Percentiles rank a stretch among this genome's conserved stretches.
These are phyloP conservation scores for Cervus canadensis DNA, from an alignment of 2,113 vertebrate species.

Conservation along the genomic window DNA sequence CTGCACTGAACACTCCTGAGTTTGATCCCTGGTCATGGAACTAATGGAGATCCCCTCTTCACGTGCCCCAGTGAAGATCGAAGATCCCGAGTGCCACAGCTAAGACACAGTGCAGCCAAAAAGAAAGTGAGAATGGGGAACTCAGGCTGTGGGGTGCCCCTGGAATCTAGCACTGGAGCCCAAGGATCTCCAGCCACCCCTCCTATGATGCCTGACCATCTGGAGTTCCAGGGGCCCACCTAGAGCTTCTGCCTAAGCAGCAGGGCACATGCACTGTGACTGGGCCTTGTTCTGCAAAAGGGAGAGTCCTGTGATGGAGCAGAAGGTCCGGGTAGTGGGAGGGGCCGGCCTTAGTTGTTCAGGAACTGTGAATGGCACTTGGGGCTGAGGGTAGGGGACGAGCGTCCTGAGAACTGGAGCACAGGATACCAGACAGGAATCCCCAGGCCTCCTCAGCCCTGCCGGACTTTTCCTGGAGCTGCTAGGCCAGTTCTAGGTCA, in stretches of 20 bases:
- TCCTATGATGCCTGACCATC: accelerated
- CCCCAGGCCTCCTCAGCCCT: background rate
- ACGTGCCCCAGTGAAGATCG: background rate
- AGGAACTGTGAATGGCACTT: background rate
- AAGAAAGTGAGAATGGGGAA: background rate
- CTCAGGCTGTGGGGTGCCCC: accelerated
- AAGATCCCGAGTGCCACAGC: background rate
- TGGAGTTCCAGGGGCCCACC: background rate
- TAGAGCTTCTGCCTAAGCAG: background rate
- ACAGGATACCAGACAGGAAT: background rate
- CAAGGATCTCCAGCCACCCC: background rate
- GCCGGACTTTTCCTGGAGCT: background rate
- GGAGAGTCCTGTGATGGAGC: background rate
- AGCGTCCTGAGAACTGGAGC: background rate
- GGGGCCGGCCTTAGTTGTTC: background rate
- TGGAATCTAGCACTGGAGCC: background rate
- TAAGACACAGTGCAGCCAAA: background rate
- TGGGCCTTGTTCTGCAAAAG: background rate
- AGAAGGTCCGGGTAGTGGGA: background rate
- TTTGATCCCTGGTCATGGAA: background rate
- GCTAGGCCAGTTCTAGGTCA: too few relatives aligned
- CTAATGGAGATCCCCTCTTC: background rate
- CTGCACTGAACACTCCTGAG: background rate
- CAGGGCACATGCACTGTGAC: accelerated
- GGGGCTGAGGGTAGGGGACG: too few relatives aligned